A percentile compares a stretch with the other conserved stretches of the same genome.
Evolutionary conservation across 2,888 invertebrate genomes (phyloP).

Genomic region (Hirudinaria manillensis): DNA sequence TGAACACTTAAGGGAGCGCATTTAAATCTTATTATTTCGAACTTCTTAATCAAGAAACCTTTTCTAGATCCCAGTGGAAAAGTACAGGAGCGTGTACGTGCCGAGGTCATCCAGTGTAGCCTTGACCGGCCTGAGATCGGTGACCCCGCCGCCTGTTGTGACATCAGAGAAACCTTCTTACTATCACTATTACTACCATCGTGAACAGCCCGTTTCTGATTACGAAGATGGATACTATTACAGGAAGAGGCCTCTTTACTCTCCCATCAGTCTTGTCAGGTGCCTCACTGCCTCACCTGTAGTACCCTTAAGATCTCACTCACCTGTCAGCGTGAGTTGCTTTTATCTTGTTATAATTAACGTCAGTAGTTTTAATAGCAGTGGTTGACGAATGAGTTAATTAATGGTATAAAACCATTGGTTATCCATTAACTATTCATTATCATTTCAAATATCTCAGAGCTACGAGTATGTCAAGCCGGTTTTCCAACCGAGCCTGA

Average conservation of each 20-base stretch:
- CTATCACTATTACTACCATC: slow-evolving; percentile 11
- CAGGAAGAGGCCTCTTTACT: slow-evolving; percentile 9
- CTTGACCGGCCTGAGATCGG: not conserved
- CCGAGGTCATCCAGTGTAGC: slow-evolving; percentile 8
- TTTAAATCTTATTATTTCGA: not conserved
- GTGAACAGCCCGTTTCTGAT: not conserved
- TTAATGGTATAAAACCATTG: too few species aligned
- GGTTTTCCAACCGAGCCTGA: slow-evolving; percentile 3
- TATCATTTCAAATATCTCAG: too few species aligned
- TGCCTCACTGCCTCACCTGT: slow-evolving; percentile 26
- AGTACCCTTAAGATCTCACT: not conserved
- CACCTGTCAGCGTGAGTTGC: too few species aligned
- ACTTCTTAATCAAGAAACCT: not conserved
- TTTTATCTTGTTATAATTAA: too few species aligned
- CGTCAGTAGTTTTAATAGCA: too few species aligned
- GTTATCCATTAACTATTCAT: too few species aligned
- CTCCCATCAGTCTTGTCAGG: slow-evolving; percentile 16
- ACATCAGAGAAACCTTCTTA: not conserved
- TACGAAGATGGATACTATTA: slow-evolving; percentile 7
- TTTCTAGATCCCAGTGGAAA: slow-evolving; percentile 5
- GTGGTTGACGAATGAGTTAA: too few species aligned
- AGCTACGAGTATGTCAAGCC: not conserved
- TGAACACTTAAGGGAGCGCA: too few species aligned
- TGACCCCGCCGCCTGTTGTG: not conserved
- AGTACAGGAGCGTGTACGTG: slow-evolving; percentile 1